A percentile compares a stretch with the other conserved stretches of the same genome.
phyloP scores from a whole-genome alignment of 2,888 invertebrate species.

The Eucera pruinosa region DNA sequence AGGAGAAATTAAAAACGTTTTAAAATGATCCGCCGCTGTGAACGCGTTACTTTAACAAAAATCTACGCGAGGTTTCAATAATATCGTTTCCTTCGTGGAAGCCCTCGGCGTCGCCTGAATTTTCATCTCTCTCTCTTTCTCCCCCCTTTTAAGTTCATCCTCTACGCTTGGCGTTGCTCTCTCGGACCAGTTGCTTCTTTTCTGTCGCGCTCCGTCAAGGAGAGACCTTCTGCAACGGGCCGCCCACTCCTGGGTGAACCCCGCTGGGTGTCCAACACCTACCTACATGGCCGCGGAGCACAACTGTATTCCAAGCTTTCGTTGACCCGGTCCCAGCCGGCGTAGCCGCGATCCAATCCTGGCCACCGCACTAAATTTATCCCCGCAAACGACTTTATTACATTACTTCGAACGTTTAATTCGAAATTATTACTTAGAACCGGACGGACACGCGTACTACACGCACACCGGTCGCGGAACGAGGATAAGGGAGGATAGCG shows the following conservation, averaged over 20 bases:
- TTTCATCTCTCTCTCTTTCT: too few relatives aligned
- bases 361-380: slow-evolving; percentile 80
- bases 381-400: slow-evolving; percentile 81
- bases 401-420: slow-evolving; percentile 81
- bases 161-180: slow-evolving; percentile 11
- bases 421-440: slow-evolving; percentile 81
- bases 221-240: slow-evolving; percentile 74
- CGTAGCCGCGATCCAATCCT: slow-evolving; percentile 69
- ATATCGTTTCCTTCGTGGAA: too few relatives aligned
- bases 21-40: too few relatives aligned
- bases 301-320: slow-evolving; percentile 72
- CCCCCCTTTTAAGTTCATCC: slow-evolving; percentile 37
- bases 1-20: too few relatives aligned
- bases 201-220: slow-evolving; percentile 67
- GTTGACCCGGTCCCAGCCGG: slow-evolving; percentile 73
- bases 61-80: too few relatives aligned
- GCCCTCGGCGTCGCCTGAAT: too few relatives aligned
- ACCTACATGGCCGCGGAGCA: slow-evolving; percentile 80
- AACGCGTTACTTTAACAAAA: too few relatives aligned
- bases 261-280: slow-evolving; percentile 84
- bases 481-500: too few relatives aligned
- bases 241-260: slow-evolving; percentile 81
- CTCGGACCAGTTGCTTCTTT: too few relatives aligned
- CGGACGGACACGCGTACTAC: too few relatives aligned
- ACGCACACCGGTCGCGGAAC: too few relatives aligned